Conservation (phyloP, 2,888 invertebrate genomes). For the Melanargia galathea region DNA sequence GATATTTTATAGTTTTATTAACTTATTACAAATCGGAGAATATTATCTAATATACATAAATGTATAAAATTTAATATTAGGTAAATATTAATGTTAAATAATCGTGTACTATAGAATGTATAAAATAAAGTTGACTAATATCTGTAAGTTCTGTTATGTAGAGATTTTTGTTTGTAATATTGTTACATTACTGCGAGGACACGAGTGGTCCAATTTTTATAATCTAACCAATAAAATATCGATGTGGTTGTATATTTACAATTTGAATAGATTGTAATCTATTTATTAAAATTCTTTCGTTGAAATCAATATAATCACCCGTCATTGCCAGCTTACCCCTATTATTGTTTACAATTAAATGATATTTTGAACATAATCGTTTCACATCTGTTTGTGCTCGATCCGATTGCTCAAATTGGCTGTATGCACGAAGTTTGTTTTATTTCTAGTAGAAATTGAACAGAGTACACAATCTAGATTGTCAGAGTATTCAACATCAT, state of each 20-base stretch:
- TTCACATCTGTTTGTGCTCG: background rate
- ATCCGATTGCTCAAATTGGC: background rate
- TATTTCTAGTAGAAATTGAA: background rate
- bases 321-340: conserved; percentile 53
- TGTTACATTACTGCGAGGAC: conserved; percentile 79
- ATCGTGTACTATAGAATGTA: conserved; percentile 80
- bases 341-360: conserved; percentile 40
- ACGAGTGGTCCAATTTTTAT: conserved; percentile 81
- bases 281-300: conserved; percentile 80
- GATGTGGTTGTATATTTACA: conserved; percentile 83
- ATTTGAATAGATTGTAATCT: conserved; percentile 80
- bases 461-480: too few relatives aligned
- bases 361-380: background rate
- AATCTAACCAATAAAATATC: conserved; percentile 82
- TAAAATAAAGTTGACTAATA: conserved; percentile 82
- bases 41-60: conserved; percentile 80
- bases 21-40: conserved; percentile 80
- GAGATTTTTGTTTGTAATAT: conserved; percentile 82
- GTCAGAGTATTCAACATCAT: background rate
- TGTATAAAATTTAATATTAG: conserved; percentile 76
- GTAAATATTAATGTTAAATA: conserved; percentile 78
- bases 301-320: conserved; percentile 59
- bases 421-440: background rate
- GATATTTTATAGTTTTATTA: conserved; percentile 82
- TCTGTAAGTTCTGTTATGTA: conserved; percentile 82